Base-by-base conservation (phyloP, 2,797 vertebrate species). In the Hafferia zeledoni region DNA sequence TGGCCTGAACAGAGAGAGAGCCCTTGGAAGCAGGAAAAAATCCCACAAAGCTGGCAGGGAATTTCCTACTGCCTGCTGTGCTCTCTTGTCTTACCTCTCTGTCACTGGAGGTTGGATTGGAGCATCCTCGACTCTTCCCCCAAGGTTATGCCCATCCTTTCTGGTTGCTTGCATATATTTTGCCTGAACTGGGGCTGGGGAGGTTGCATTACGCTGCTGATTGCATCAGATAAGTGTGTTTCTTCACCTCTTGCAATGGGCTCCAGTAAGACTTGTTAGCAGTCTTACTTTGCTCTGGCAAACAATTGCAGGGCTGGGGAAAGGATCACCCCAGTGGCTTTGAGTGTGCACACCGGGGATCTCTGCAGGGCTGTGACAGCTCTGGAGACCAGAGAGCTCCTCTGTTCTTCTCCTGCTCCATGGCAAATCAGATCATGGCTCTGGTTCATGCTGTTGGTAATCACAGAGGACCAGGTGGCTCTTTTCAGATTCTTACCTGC, bases 211-310 rank as follows among this genome's bases (percentile, higher is more conserved):
- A 47, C 4, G 9, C 61, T 67, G 81, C 49, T 83, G 78, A 87
- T 94, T 82, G 59, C 39, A 53, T 89, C 88, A 94, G 86, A 35
- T 81, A 71, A 53, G 14, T 3, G 3, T 56, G 25, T 94, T 85
- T 93, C 76, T 93, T 91, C 49, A 57, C 41, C 61, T 83, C 20
- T 6, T 63, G 80, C 78, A 59, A 7, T 44, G 53, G 46, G 23
- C 83, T 78, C 52, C 61, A 49, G 67, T 79, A 90, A 83, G 85
- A 78, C 76, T 92, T 84, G 81, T 85, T 95, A 72, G 44, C 16
- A 17, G 84, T 92, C 80, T 56, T 94, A 49, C 37, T 95, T 94
- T 95, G 74, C 77, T 72, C 39, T 35, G 87, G 83, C 72, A 91
- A 94, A 68, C 57, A 91, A 3, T 47, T 85, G 96, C 83, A 90